Evolutionary conservation across 2,797 vertebrate genomes (phyloP).

Genomic region (Darevskia nairensis): DNA sequence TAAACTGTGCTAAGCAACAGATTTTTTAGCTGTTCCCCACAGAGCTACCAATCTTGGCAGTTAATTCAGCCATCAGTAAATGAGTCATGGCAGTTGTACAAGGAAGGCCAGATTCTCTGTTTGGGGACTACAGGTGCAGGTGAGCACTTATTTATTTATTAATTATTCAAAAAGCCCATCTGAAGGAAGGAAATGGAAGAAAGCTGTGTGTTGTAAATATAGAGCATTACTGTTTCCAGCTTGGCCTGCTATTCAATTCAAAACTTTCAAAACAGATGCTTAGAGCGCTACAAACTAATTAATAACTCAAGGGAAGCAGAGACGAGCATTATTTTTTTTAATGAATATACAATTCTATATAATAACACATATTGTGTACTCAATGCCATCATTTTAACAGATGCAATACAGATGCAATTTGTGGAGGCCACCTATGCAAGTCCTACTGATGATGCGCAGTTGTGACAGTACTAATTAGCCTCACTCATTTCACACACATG

Average conservation of each 20-base stretch:
- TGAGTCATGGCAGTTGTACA: slow-evolving; percentile 51
- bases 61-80: background rate
- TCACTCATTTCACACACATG: background rate
- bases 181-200: background rate
- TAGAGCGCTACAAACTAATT: background rate
- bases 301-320: background rate
- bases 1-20: background rate
- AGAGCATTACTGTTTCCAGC: slow-evolving; percentile 42
- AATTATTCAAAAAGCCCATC: background rate
- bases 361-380: background rate
- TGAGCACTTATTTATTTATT: slow-evolving; percentile 28
- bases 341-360: background rate
- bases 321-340: background rate
- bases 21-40: background rate
- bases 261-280: background rate
- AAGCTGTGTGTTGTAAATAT: slow-evolving; percentile 8
- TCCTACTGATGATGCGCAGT: background rate
- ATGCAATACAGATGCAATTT: background rate
- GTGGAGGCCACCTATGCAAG: background rate
- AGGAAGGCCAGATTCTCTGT: background rate
- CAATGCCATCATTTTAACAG: background rate
- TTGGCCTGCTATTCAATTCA: slow-evolving; percentile 48
- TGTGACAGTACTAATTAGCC: background rate
- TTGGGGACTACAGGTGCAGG: slow-evolving; percentile 44
- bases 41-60: background rate